A percentile compares a stretch with the other conserved stretches of the same genome.
These are phyloP conservation scores for Pristiophorus japonicus DNA, from an alignment of 2,113 vertebrate genomes.

Conservation along the genomic window DNA sequence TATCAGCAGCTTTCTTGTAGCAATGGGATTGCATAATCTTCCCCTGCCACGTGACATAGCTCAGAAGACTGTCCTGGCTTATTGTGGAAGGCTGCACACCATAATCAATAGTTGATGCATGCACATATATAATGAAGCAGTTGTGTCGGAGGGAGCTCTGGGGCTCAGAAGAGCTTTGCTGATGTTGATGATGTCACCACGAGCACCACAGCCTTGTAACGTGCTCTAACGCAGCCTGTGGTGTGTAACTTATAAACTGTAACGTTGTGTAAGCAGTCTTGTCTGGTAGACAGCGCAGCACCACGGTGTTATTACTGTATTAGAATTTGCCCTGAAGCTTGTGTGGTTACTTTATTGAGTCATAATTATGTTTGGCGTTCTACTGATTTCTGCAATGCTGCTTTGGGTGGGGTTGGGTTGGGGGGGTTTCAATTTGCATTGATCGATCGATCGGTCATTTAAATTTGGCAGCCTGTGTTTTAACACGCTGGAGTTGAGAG, in stretches of 20 bases:
- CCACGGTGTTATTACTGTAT: not conserved
- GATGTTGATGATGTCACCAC: not conserved
- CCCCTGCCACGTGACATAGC: not conserved
- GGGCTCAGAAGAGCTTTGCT: not conserved
- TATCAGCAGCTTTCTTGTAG: not conserved
- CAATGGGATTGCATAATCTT: not conserved
- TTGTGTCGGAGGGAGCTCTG: not conserved
- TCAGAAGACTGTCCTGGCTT: not conserved
- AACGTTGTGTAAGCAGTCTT: not conserved
- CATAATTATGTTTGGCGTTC: not conserved
- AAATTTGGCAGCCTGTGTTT: not conserved
- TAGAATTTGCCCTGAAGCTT: not conserved
- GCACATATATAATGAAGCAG: not conserved
- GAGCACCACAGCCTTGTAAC: not conserved
- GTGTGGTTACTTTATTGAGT: not conserved
- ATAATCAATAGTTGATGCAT: not conserved
- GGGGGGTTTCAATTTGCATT: not conserved
- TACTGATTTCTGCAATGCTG: not conserved
- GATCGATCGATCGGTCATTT: not conserved
- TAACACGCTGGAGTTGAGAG: not conserved
- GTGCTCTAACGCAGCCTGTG: not conserved
- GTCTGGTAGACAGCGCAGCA: not conserved
- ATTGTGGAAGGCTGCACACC: not conserved
- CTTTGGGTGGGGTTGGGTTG: constrained; percentile 16
- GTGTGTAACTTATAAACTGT: not conserved